Base-by-base conservation (phyloP, 2,888 invertebrate genomes). In the Cataglyphis rosenhaueri region DNA sequence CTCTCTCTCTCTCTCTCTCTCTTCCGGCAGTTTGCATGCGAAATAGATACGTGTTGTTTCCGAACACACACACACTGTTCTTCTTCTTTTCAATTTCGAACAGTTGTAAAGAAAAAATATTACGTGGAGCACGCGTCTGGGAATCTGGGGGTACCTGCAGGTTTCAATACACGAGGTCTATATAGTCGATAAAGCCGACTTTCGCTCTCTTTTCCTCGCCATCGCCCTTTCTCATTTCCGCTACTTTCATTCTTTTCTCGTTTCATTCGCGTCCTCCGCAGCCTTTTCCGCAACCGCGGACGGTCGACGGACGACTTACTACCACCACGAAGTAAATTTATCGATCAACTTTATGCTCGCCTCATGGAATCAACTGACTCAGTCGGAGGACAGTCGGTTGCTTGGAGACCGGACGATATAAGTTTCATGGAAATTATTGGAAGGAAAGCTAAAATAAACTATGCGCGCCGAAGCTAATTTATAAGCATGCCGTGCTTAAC, bases 171-270 rank as follows among this genome's bases (percentile, higher is more conserved):
- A 81, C 82, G 57, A 64, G 61, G 35, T 38, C 70, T 55, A 68
- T 18, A 18, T 61, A 86, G 85, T 86, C 88, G 85, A 88, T 88
- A 88, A 83, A 84, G 84, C 84, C 74, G 52, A 57, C 85, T 84
- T 70, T 70, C 82, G 44, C 75, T 82, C 65, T 25, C 76, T 59
- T 75, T 73, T 62, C 73, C 35, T 55, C 74, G 9, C 78, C 35
- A 66, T 84, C 75, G 71, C 65, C 59, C 57, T 4, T 29, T 61
- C 68, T 44, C n/a, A 73, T 55, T 38, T 38, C 35, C 35, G 29
- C 21, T 73, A 32, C 59, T n/a, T 64, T 38, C 62, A 15, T 52
- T 35, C 48, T 57, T 38, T 21, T 52, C 41, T n/a, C 57, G 8
- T n/a, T 32, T 29, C n/a, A 48, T 25, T 12, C 52, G 44, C 38